These are phyloP conservation scores for Channa argus DNA, from an alignment of 2,113 vertebrate genomes.

Conservation along the genomic window DNA sequence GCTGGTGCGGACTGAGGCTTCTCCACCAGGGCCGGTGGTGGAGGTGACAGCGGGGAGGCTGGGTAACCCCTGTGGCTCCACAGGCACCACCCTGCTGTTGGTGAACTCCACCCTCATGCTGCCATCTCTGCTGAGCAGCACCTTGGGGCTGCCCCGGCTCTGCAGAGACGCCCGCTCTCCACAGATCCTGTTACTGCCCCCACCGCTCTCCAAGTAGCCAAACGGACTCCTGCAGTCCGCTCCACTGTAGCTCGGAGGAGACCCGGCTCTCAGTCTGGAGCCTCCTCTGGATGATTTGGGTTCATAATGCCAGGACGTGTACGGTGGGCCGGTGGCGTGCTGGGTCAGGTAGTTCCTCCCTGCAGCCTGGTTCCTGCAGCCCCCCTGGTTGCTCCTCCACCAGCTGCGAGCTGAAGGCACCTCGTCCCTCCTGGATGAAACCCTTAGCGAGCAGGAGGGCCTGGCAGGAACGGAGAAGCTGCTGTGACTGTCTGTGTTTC, in stretches of 20 bases:
- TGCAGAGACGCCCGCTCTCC: conserved; percentile 76
- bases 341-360: conserved; percentile 85
- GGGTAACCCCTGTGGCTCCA: conserved; percentile 68
- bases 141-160: conserved; percentile 86
- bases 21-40: conserved; percentile 38
- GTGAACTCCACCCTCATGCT: conserved; percentile 91
- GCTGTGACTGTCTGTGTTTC: conserved; percentile 94
- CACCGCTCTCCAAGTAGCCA: conserved; percentile 44
- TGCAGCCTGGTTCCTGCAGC: conserved; percentile 74
- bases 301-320: conserved; percentile 83
- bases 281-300: conserved; percentile 70
- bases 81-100: conserved; percentile 67
- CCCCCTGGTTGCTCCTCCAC: conserved; percentile 72
- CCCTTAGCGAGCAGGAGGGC: conserved; percentile 85
- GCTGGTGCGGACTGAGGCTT: conserved; percentile 86
- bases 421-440: conserved; percentile 83
- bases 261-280: conserved; percentile 62
- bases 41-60: conserved; percentile 25
- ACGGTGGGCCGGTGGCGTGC: conserved; percentile 83
- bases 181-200: conserved; percentile 75
- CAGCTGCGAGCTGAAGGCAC: conserved; percentile 85
- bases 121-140: conserved; percentile 89
- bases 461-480: conserved; percentile 78
- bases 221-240: conserved; percentile 37
- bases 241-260: conserved; percentile 67